These are phyloP conservation scores for Montipora sp. DNA, from an alignment of 64 coral and sea anemone genomes.

Conservation along the genomic window DNA sequence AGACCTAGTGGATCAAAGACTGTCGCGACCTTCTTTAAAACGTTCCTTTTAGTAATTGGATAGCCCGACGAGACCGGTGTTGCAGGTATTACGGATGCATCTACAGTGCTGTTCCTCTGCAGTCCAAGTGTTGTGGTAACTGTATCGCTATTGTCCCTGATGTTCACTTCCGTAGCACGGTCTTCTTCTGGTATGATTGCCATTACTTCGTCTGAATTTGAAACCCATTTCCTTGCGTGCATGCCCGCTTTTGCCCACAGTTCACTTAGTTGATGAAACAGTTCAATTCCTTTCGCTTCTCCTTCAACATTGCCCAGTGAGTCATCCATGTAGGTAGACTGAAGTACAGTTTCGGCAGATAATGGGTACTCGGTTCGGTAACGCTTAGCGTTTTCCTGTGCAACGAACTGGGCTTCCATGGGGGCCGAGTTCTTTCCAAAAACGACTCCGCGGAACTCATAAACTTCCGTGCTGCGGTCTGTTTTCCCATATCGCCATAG, in stretches of 20 bases:
- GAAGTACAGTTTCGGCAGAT: slow-evolving; percentile 76
- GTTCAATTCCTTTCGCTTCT: slow-evolving; percentile 31
- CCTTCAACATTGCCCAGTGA: slow-evolving; percentile 61
- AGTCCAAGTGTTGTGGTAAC: background rate
- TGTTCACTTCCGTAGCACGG: background rate
- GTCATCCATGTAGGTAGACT: slow-evolving; percentile 83
- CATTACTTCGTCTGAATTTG: slow-evolving; percentile 9
- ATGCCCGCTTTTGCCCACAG: slow-evolving; percentile 35
- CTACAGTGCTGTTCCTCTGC: background rate
- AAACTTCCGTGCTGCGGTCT: slow-evolving; percentile 63
- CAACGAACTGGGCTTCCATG: slow-evolving; percentile 63
- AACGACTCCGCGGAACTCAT: slow-evolving; percentile 76
- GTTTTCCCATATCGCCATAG: slow-evolving; percentile 45
- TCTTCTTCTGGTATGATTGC: background rate
- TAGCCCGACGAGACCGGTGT: background rate
- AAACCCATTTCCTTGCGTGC: slow-evolving; percentile 37
- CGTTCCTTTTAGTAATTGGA: slow-evolving; percentile 23
- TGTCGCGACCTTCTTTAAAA: slow-evolving; percentile 42
- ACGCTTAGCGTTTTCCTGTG: slow-evolving; percentile 64
- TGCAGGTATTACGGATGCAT: background rate
- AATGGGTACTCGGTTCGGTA: slow-evolving; percentile 64
- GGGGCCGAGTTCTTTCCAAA: slow-evolving; percentile 79
- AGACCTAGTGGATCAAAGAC: slow-evolving; percentile 44
- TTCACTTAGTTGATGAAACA: background rate
- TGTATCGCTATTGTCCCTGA: background rate